Percentiles rank a stretch among this genome's conserved stretches.
phyloP scores from a whole-genome alignment of 1,140 invertebrate species.

The Dinoponera quadriceps region DNA sequence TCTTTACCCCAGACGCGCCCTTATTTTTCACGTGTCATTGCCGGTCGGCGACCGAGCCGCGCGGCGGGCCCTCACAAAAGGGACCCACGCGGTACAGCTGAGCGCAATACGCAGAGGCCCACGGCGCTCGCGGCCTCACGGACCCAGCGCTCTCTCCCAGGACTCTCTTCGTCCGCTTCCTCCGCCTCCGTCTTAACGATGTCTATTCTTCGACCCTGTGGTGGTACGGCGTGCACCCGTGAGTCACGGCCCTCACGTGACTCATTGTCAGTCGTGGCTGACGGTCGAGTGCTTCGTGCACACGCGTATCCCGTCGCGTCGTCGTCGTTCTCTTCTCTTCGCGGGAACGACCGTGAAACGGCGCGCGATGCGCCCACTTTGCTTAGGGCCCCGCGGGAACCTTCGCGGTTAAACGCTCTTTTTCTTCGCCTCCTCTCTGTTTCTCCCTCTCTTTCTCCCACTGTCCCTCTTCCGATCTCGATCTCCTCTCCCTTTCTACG shows the following conservation, averaged over 20 bases:
- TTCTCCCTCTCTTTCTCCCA: background rate
- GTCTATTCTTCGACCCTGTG: slow-evolving; percentile 69
- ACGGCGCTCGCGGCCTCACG: background rate
- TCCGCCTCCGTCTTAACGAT: slow-evolving; percentile 62
- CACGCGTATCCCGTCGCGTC: slow-evolving; percentile 11
- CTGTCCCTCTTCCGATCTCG: background rate
- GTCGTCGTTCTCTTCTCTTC: background rate
- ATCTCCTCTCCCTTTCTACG: background rate
- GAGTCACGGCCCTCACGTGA: slow-evolving; percentile 71
- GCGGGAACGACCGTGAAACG: slow-evolving; percentile 12
- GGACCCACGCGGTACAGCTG: background rate
- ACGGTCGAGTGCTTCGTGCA: background rate
- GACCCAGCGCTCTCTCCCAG: slow-evolving; percentile 15
- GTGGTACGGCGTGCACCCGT: slow-evolving; percentile 54
- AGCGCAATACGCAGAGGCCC: background rate
- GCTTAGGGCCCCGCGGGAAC: background rate
- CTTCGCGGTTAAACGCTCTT: slow-evolving; percentile 21
- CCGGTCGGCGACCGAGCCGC: background rate
- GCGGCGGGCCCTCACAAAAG: background rate
- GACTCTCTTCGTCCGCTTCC: too few relatives aligned
- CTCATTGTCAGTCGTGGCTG: slow-evolving; percentile 66
- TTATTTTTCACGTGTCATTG: slow-evolving; percentile 37
- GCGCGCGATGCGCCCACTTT: background rate
- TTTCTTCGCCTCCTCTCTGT: background rate
- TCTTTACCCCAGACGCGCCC: slow-evolving; percentile 2